phyloP scores from a whole-genome alignment of 37 sponge, comb jelly and placozoan genomes.

The Axinella damicornis region DNA sequence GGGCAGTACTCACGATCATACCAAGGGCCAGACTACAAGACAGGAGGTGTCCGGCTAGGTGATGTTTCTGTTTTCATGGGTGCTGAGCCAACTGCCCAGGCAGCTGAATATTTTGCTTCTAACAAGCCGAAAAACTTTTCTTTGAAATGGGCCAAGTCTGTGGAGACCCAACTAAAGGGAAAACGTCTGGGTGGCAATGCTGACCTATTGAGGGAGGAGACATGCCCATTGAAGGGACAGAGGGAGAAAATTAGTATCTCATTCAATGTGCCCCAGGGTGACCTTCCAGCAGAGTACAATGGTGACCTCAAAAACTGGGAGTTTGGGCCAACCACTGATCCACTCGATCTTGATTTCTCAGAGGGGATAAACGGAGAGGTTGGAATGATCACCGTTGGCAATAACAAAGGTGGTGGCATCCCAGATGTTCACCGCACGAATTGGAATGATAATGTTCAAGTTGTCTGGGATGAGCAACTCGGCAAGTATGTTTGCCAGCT shows the following conservation, averaged over 20 bases:
- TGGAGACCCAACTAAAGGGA: not conserved
- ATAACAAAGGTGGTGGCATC: not conserved
- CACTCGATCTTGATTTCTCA: conserved; percentile 9
- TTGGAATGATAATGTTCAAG: conserved; percentile 13
- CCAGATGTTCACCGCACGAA: not conserved
- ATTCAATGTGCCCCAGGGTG: conserved; percentile 6
- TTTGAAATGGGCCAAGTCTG: not conserved
- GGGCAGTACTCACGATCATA: not conserved
- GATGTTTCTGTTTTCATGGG: conserved; percentile 6
- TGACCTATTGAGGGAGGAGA: not conserved
- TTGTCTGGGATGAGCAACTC: not conserved
- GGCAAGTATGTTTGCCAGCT: conserved; percentile 4
- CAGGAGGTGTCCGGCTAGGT: conserved; percentile 6
- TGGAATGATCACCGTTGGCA: conserved; percentile 14
- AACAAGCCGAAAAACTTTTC: not conserved
- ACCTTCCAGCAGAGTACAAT: not conserved
- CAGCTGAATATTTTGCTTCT: conserved; percentile 7
- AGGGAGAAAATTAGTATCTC: not conserved
- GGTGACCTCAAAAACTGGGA: conserved; percentile 14
- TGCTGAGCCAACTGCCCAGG: not conserved
- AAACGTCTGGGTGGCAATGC: not conserved
- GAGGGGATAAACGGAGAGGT: conserved; percentile 11
- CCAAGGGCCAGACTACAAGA: conserved; percentile 11
- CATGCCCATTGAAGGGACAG: not conserved
- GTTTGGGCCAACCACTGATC: conserved; percentile 1